Conservation (phyloP, 2,797 vertebrate species). For the Rhynchonycteris naso region DNA sequence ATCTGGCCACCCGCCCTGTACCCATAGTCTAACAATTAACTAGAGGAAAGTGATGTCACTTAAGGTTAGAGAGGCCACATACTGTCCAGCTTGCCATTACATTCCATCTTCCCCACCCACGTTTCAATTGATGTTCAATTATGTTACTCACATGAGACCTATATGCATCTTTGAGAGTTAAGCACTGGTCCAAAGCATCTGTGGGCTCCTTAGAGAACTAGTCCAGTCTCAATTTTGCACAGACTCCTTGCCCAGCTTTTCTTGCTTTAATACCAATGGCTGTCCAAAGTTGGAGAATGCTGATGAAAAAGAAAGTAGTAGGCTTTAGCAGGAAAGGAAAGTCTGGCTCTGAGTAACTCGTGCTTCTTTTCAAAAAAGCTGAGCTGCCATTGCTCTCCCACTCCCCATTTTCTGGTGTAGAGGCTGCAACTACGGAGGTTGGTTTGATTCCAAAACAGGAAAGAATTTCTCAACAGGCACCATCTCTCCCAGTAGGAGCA, state of each 20-base stretch:
- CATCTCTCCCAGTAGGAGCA: constrained; percentile 57
- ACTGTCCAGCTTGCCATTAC: neutral
- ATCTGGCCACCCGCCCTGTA: neutral
- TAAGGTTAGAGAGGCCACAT: neutral
- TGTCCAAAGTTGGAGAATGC: constrained; percentile 25
- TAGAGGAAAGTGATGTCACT: constrained; percentile 3
- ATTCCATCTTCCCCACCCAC: neutral
- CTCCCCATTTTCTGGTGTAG: constrained; percentile 42
- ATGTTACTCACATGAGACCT: neutral
- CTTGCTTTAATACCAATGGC: neutral
- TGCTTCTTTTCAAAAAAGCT: constrained; percentile 58
- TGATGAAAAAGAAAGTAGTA: constrained; percentile 47
- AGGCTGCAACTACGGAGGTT: constrained; percentile 61
- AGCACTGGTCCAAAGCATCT: neutral
- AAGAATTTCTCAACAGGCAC: constrained; percentile 65
- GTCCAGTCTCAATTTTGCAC: neutral
- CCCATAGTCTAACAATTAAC: neutral
- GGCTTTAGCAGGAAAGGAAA: constrained; percentile 47
- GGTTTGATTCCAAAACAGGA: constrained; percentile 72
- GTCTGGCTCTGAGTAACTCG: constrained; percentile 49
- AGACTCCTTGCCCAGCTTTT: constrained; percentile 36
- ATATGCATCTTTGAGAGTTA: neutral
- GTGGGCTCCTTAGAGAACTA: neutral
- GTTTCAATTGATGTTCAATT: neutral
- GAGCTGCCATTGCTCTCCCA: constrained; percentile 48